A percentile compares a stretch with the other conserved stretches of the same genome.
phyloP scores from a whole-genome alignment of 2,113 vertebrate genomes.

The Capra hircus region DNA sequence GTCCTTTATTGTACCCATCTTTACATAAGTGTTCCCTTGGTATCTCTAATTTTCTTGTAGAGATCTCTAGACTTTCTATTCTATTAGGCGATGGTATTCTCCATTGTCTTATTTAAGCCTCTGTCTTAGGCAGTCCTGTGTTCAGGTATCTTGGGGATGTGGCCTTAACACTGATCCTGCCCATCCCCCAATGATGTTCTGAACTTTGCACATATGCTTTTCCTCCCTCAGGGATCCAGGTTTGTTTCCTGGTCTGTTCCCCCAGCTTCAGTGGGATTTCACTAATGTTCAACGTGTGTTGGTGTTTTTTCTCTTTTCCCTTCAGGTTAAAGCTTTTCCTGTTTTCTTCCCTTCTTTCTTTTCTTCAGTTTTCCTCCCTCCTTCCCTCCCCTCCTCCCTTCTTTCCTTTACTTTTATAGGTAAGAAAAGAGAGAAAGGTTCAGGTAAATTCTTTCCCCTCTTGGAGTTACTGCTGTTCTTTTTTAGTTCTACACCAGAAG shows the following conservation, averaged over 20 bases:
- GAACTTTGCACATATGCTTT: neutral
- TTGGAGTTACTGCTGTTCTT: neutral
- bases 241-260: neutral
- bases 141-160: neutral
- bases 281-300: neutral
- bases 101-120: neutral
- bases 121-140: neutral
- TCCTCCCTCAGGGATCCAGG: neutral
- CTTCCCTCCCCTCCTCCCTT: neutral
- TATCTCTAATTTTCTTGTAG: neutral
- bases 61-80: neutral
- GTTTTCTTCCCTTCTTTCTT: neutral
- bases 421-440: neutral
- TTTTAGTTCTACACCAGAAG: neutral
- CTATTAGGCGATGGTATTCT: neutral
- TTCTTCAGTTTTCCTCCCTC: neutral
- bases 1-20: neutral
- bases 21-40: neutral
- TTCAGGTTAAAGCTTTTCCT: neutral
- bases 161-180: neutral
- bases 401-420: neutral
- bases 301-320: neutral
- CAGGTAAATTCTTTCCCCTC: neutral
- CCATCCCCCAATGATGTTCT: neutral
- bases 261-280: neutral